Evolutionary conservation across 2,797 vertebrate species (phyloP).

Genomic region (Danio kyathit): DNA sequence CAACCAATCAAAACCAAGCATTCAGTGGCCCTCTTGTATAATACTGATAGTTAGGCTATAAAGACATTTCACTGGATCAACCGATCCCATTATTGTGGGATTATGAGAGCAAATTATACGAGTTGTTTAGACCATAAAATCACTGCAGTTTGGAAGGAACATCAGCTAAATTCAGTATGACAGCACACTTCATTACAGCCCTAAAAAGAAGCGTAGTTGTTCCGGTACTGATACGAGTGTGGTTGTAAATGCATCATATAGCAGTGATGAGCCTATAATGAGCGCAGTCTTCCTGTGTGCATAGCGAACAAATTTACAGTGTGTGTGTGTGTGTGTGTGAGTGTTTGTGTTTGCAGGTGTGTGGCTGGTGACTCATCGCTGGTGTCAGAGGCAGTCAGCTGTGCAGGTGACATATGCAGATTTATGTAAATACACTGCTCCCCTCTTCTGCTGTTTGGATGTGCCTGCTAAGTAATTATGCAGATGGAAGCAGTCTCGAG

Average conservation of each 20-base stretch:
- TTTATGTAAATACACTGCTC: slow-evolving; percentile 75
- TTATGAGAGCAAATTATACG: neutral
- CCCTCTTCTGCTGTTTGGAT: slow-evolving; percentile 67
- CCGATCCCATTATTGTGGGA: neutral
- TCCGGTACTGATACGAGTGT: neutral
- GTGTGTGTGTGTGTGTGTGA: neutral
- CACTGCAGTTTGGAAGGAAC: neutral
- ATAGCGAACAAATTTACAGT: slow-evolving; percentile 28
- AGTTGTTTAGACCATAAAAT: neutral
- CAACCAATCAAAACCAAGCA: too few species aligned
- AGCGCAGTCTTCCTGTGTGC: slow-evolving; percentile 5
- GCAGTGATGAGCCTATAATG: slow-evolving; percentile 5
- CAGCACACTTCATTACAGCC: slow-evolving; percentile 10
- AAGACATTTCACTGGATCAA: neutral
- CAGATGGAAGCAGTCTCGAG: slow-evolving; percentile 66
- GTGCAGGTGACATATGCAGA: slow-evolving; percentile 76
- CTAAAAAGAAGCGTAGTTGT: neutral
- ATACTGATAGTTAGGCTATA: too few species aligned
- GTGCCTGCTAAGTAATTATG: slow-evolving; percentile 76
- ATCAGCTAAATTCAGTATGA: neutral
- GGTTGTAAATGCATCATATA: neutral
- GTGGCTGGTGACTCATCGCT: slow-evolving; percentile 51
- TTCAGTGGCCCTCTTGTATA: too few species aligned
- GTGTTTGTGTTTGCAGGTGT: slow-evolving; percentile 39
- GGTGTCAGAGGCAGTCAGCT: slow-evolving; percentile 71